Conservation (phyloP, 2,113 vertebrate genomes). For the Lepus americanus region DNA sequence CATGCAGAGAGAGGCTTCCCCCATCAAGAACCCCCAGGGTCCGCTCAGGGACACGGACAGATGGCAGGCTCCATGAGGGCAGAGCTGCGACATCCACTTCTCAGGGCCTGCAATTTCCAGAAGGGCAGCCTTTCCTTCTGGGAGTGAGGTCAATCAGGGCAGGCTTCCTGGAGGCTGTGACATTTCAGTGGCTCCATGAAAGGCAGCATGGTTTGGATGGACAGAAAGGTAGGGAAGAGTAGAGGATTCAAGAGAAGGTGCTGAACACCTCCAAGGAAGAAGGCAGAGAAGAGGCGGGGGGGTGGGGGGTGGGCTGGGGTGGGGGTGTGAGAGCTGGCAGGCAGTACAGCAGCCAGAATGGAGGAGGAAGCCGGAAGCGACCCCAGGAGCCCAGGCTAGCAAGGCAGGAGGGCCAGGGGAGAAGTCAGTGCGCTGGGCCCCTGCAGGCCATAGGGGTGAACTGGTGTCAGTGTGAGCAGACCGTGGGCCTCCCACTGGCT, state of each 20-base stretch:
- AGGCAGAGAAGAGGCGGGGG: not conserved
- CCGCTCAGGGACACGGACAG: fast-evolving
- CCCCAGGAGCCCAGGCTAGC: not conserved
- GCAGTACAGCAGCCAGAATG: not conserved
- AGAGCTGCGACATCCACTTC: not conserved
- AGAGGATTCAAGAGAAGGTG: not conserved
- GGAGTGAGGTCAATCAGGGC: not conserved
- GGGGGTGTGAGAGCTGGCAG: not conserved
- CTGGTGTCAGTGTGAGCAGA: too few species aligned
- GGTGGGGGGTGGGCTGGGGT: too few species aligned
- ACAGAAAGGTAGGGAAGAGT: not conserved
- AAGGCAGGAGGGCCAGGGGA: not conserved
- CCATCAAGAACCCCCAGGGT: fast-evolving
- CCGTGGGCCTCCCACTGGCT: not conserved
- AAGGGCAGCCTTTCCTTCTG: not conserved
- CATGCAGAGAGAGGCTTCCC: not conserved
- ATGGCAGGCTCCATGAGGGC: fast-evolving
- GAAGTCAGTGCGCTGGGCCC: fast-evolving
- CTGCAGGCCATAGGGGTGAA: not conserved
- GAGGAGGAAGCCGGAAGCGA: not conserved
- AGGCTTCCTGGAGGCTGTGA: constrained; percentile 32
- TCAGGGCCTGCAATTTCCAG: not conserved
- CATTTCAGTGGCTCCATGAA: not conserved
- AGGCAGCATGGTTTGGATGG: not conserved
- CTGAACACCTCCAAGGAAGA: not conserved